Conservation (phyloP, 2,797 vertebrate species). For the Sarcoramphus papa region DNA sequence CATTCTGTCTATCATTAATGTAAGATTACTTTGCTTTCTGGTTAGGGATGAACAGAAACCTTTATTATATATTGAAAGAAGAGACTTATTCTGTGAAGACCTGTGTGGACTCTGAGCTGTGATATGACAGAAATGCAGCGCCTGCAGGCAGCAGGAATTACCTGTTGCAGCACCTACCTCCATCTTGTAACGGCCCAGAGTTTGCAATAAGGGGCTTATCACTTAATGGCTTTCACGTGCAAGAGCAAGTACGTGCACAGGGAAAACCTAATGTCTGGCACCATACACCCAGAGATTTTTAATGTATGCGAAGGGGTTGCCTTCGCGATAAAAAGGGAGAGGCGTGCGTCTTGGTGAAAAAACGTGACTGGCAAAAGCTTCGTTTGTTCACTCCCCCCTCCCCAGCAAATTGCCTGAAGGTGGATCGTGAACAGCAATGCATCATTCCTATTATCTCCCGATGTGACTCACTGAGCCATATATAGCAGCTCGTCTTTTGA, state of each 20-base stretch:
- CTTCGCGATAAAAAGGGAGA: not conserved
- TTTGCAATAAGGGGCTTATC: not conserved
- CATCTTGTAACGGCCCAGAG: not conserved
- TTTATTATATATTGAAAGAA: not conserved
- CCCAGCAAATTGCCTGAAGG: conserved; percentile 39
- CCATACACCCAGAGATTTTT: not conserved
- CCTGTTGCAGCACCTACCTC: not conserved
- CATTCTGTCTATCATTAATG: not conserved
- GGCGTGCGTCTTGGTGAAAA: not conserved
- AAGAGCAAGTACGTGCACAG: not conserved
- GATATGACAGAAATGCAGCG: not conserved
- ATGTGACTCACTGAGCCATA: conserved; percentile 55
- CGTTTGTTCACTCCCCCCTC: not conserved
- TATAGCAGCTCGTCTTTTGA: conserved; percentile 41
- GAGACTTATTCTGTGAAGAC: not conserved
- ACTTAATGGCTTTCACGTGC: not conserved
- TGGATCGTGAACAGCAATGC: conserved; percentile 25
- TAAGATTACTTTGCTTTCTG: not conserved
- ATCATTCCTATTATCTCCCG: conserved; percentile 3
- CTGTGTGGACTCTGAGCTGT: not conserved
- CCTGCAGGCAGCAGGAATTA: not conserved
- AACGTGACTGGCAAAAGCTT: conserved; percentile 22
- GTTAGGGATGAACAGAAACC: not conserved
- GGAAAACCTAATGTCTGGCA: not conserved
- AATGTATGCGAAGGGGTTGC: not conserved